Conservation (phyloP, 1,140 invertebrate species). For the Drosophila nikananu region DNA sequence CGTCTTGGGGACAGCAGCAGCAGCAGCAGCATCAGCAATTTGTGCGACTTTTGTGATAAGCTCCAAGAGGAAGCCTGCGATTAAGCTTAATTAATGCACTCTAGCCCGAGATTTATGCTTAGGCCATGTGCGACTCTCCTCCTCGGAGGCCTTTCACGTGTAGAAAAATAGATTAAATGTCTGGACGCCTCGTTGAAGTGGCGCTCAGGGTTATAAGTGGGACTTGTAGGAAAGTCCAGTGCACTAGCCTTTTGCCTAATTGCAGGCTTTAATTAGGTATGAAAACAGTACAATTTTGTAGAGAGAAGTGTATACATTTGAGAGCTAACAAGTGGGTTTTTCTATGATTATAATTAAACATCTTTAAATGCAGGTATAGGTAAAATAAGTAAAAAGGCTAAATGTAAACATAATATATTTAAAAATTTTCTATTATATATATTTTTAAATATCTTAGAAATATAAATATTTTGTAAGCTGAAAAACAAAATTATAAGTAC, state of each 20-base stretch:
- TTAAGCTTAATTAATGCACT: conserved; percentile 81
- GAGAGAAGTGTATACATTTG: too few species aligned
- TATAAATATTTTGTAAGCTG: too few species aligned
- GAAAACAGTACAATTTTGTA: background rate
- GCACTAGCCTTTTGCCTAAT: conserved; percentile 27
- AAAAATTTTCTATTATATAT: background rate
- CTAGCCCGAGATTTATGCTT: conserved; percentile 49
- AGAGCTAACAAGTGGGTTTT: background rate
- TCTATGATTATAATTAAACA: background rate
- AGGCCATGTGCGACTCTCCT: conserved; percentile 8
- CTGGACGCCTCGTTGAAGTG: conserved; percentile 47
- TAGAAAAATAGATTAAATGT: conserved; percentile 28
- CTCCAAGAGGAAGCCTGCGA: conserved; percentile 73
- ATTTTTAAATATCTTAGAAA: too few species aligned
- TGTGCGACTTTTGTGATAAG: conserved; percentile 49
- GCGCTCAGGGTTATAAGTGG: conserved; percentile 60
- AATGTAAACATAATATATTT: background rate
- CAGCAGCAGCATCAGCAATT: conserved; percentile 25
- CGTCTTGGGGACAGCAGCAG: conserved; percentile 38
- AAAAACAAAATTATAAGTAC: too few species aligned
- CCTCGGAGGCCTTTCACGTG: conserved; percentile 36
- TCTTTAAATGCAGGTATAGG: background rate
- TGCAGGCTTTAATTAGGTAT: conserved; percentile 27
- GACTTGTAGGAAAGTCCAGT: conserved; percentile 1
- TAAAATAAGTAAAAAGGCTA: background rate